Percentiles rank a stretch among this genome's conserved stretches.
These are phyloP conservation scores for Antheraea assamensis DNA, from an alignment of 2,888 invertebrate species.

Conservation along the genomic window DNA sequence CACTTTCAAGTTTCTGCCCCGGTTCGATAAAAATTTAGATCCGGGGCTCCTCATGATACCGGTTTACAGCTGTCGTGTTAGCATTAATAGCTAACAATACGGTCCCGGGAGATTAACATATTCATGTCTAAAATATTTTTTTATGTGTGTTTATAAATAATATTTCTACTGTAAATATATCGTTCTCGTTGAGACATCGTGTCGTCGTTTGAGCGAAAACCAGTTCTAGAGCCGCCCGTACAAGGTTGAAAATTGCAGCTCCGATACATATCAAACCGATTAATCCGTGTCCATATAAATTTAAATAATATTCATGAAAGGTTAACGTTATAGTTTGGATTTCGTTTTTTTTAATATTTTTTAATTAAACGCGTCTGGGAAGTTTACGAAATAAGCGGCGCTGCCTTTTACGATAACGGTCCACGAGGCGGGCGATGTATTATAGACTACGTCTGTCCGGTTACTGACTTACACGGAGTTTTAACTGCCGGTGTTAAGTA, in stretches of 20 bases:
- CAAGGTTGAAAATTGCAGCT: conserved; percentile 6
- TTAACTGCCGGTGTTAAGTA: conserved; percentile 14
- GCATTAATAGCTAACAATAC: background rate
- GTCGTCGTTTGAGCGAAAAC: background rate
- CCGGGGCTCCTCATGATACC: background rate
- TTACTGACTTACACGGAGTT: conserved; percentile 14
- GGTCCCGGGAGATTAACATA: background rate
- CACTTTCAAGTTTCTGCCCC: too few relatives aligned
- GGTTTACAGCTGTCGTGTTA: background rate
- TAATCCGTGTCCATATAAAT: background rate
- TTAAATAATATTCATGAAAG: conserved; percentile 7
- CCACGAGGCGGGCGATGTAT: background rate
- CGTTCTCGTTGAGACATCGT: background rate
- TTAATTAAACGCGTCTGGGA: background rate
- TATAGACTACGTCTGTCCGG: background rate
- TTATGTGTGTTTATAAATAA: conserved; percentile 1
- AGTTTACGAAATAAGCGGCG: conserved; percentile 1
- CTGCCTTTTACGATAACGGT: conserved; percentile 17
- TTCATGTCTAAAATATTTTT: background rate
- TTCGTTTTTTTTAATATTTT: background rate
- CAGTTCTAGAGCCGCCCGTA: background rate
- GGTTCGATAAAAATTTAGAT: too few relatives aligned
- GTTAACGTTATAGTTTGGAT: background rate
- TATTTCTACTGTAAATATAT: background rate
- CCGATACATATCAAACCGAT: background rate